Evolutionary conservation across 1,140 invertebrate species (phyloP).

Genomic region (Yoshiicerus persimilis): DNA sequence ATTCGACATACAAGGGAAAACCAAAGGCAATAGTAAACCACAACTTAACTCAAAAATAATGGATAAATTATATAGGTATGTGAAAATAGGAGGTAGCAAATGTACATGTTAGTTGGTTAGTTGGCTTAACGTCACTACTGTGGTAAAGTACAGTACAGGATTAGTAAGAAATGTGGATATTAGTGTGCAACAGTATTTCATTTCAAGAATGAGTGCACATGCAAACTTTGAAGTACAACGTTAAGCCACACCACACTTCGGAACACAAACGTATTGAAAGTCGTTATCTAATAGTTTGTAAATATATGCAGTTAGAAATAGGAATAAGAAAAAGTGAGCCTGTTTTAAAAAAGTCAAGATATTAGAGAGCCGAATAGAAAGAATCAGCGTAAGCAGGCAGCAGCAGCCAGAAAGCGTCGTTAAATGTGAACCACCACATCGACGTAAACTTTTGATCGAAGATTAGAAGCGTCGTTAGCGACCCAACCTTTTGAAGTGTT

Average conservation of each 20-base stretch:
- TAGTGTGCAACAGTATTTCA: background rate
- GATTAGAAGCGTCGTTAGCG: background rate
- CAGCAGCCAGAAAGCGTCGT: background rate
- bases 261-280: background rate
- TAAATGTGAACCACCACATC: constrained; percentile 19
- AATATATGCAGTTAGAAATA: background rate
- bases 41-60: background rate
- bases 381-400: constrained; percentile 1
- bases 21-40: too few relatives aligned
- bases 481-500: background rate
- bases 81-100: background rate
- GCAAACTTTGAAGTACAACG: background rate
- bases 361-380: background rate
- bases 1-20: background rate
- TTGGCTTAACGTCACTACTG: background rate
- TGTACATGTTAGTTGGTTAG: background rate
- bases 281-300: background rate
- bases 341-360: background rate
- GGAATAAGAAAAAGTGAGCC: background rate
- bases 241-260: background rate
- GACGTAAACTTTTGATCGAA: background rate
- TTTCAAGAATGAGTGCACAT: background rate
- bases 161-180: background rate
- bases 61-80: background rate
- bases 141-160: background rate